Evolutionary conservation across 2,888 invertebrate species (phyloP), one percentile per base, ranked within the genome.

Genomic region (Cybosia mesomella): DNA sequence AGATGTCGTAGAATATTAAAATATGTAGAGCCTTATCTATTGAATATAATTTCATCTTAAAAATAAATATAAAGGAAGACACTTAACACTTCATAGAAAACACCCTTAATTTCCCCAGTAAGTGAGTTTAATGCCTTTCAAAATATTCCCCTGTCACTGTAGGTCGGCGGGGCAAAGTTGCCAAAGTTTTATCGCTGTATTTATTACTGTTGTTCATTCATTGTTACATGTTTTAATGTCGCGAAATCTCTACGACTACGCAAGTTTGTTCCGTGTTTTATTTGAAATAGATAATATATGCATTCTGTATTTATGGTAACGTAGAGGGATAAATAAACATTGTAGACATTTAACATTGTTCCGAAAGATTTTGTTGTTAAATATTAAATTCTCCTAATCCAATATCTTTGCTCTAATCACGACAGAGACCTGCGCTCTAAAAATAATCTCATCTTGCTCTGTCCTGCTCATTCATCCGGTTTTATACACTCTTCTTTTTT

Each of bases 141-240:
- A 67, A 76, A 78, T 71, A 71, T 68, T 80, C 69, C 62, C 69
- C 28, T 65, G 68, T 11, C 22, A 34, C 61, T 39, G 67, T 36
- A 22, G 58, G 24, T 43, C 54, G 49, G 39, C 43, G 67, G n/a
- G 64, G 62, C 70, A 36, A 68, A 79, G 68, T 79, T 80, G 18
- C 32, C 10, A 22, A 64, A 71, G 22, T 77, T 80, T 76, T 76
- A 80, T 72, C 54, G 69, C 68, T 57, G 59, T 73, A 78, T 80
- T 80, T 80, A 78, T 78, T 70, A 58, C 64, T 69, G 70, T 76
- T 79, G 74, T 79, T 76, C 76, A 71, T 67, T 71, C 65, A 69
- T 60, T 64, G 70, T 54, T 59, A 61, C 68, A 55, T 69, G 68
- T 76, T 78, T 77, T 73, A 80, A 79, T 77, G 74, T 72, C 61